Evolutionary conservation across 2,888 invertebrate species (phyloP), one percentile per base, ranked within the genome.

Genomic region (Alloplasta piceator): DNA sequence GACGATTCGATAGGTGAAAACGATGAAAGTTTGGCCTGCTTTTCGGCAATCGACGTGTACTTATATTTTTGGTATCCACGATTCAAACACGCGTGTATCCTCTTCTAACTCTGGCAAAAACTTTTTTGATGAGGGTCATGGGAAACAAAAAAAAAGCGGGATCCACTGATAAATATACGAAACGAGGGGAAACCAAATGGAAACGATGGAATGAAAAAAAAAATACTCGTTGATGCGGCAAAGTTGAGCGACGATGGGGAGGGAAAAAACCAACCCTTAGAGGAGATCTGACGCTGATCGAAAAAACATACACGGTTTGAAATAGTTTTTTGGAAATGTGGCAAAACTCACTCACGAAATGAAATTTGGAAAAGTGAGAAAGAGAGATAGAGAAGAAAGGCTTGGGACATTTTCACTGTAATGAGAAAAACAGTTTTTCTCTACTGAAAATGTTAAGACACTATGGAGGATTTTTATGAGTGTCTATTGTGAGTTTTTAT

Each of bases 261-360:
- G 50, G 9, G 12, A 7, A 41, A 50, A 56, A 46, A 77, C 39
- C 16, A 61, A 52, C 43, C 16, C 26, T 4, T 50, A 26, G 76
- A 66, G 60, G 41, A 56, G 61, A 80, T 83, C 48, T 41, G 61
- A 76, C 72, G 63, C 38, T n/a, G 61, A 78, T 78, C 61, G 56
- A 81, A 73, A 76, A 60, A 67, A 61, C 74, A 41, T 14, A 12
- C 26, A 56, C 55, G 46, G 46, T 74, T 70, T 64, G 50, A 46
- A 14, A 10, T 60, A 48, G 4, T 39, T n/a, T 38, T 6, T 68
- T 26, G 72, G 41, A 41, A 61, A 72, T 52, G 61, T 61, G 72
- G 41, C n/a, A n/a, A 50, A 72, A 63, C 52, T 72, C 61, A 41
- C 41, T 72, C 61, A 6, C n/a, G 60, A 41, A 61, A 16, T 55